These are phyloP conservation scores for Cephus pygmeus DNA, from an alignment of 2,888 invertebrate species.

Conservation along the genomic window DNA sequence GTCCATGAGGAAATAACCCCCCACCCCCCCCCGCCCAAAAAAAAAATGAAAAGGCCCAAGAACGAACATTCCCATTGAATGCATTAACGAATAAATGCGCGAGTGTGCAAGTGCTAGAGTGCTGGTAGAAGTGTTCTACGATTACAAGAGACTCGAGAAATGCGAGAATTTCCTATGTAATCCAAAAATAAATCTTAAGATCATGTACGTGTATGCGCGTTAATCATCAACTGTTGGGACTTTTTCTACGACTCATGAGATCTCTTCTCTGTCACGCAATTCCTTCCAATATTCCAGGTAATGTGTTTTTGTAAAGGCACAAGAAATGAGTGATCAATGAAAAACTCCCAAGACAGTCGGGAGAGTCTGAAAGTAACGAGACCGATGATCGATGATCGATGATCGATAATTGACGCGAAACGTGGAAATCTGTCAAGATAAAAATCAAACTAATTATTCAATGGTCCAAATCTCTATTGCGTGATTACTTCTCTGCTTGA, in stretches of 20 bases:
- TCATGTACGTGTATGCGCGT: not conserved
- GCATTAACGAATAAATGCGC: not conserved
- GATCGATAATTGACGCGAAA: not conserved
- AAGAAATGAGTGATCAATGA: not conserved
- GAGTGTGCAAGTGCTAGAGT: not conserved
- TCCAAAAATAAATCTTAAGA: not conserved
- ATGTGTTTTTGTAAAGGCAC: not conserved
- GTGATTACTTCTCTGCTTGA: not conserved
- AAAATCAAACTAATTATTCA: not conserved
- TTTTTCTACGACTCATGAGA: not conserved
- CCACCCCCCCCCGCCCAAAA: too few species aligned
- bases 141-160: not conserved
- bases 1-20: not conserved
- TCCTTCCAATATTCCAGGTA: not conserved
- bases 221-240: not conserved
- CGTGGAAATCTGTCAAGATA: not conserved
- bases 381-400: not conserved
- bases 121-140: not conserved
- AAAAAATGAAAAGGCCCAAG: not conserved
- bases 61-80: not conserved
- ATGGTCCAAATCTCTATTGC: not conserved
- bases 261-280: not conserved
- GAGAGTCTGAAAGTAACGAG: not conserved
- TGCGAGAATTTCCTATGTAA: not conserved
- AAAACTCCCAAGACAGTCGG: not conserved